Percentiles rank a stretch among this genome's conserved stretches.
These are phyloP conservation scores for Cryptomyrus ogoouensis DNA, from an alignment of 2,113 vertebrate species.

Conservation along the genomic window DNA sequence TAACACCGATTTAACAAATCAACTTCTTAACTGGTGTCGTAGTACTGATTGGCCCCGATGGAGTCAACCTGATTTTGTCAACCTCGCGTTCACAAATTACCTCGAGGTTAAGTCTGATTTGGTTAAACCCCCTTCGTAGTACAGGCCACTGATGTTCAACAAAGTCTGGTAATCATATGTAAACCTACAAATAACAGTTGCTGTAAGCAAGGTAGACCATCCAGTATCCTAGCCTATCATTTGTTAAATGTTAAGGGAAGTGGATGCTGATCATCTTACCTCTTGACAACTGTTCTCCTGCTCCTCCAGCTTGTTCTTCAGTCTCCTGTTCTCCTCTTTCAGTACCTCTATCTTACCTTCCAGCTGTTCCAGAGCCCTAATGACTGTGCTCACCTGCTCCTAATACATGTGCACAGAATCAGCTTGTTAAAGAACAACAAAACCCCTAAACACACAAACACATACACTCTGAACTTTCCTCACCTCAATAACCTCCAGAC, in stretches of 20 bases:
- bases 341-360: constrained; percentile 41
- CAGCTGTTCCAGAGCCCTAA: constrained; percentile 43
- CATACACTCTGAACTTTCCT: not conserved
- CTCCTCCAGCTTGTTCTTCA: constrained; percentile 46
- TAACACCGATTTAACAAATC: too few species aligned
- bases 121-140: too few species aligned
- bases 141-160: too few species aligned
- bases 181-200: too few species aligned
- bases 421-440: not conserved
- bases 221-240: not conserved
- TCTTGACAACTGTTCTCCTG: constrained; percentile 50
- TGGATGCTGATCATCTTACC: constrained; percentile 38
- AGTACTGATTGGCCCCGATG: too few species aligned
- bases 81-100: too few species aligned
- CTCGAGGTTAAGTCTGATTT: too few species aligned
- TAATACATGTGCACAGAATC: constrained; percentile 23
- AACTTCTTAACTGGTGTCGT: too few species aligned
- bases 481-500: constrained; percentile 48
- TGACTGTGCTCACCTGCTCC: constrained; percentile 41
- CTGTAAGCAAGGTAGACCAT: not conserved
- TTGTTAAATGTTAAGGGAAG: not conserved
- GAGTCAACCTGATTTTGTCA: too few species aligned
- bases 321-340: constrained; percentile 35
- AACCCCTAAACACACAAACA: constrained; percentile 7
- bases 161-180: too few species aligned